Evolutionary conservation across 2,888 invertebrate species (phyloP), one percentile per base, ranked within the genome.

Genomic region (Sphaerophoria rueppellii): DNA sequence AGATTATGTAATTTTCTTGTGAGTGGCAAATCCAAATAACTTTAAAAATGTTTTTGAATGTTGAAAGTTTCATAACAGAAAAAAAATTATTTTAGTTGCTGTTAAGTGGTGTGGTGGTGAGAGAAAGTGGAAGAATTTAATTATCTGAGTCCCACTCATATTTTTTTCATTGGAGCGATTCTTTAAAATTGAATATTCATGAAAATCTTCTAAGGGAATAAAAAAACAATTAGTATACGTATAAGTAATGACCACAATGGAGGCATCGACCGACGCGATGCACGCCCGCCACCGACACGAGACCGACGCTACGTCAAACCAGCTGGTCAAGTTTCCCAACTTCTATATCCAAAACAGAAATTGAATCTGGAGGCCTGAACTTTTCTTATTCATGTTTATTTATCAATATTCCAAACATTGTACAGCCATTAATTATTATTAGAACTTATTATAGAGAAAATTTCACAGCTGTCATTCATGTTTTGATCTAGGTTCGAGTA

Each of bases 121-220:
- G 16, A 58, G 37, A 37, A 40, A 40, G 40, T 40, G 4, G 6
- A 40, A 9, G 9, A 9, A 6, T 40, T 40, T 1, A 40, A 37
- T 32, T 35, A 24, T 43, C 57, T 48, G 14, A 65, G 35, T 65
- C 37, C 35, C 37, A 57, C 54, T 63, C 40, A 58, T n/a, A 67
- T 12, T 69, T 69, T 60, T 16, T 76, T 52, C 43, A 69, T 63
- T 70, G 37, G 55, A 43, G 65, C 6, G 32, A 4, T 54, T 24
- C n/a, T 32, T 48, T 65, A 24, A n/a, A 58, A 78, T 78, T 78
- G 72, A 78, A 78, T 78, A 78, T 78, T 78, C 72, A 78, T 78
- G 78, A 58, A 24, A 35, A 14, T 14, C 6, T 57, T 71, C 58
- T 14, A 63, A 52, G 34, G 16, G 72, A 71, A 48, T 50, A 57